Percentiles rank a stretch among this genome's conserved stretches.
Conservation (phyloP, 2,888 invertebrate species). For the Lacanobia oleracea region DNA sequence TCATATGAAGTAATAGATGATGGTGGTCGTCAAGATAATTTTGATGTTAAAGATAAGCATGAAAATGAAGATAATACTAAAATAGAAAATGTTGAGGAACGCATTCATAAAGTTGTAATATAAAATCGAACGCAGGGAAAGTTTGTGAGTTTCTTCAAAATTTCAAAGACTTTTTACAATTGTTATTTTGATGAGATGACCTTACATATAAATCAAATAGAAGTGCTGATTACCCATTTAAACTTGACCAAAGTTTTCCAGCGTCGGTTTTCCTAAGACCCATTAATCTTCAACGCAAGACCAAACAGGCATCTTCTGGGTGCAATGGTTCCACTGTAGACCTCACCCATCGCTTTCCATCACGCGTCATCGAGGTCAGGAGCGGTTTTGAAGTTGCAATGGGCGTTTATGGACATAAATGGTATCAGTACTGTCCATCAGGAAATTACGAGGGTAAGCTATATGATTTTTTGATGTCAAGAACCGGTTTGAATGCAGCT, state of each 20-base stretch:
- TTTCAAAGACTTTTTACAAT: too few relatives aligned
- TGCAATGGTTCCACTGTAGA: neutral
- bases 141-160: too few relatives aligned
- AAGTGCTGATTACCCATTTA: too few relatives aligned
- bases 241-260: too few relatives aligned
- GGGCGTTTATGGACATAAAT: neutral
- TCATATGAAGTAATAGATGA: constrained; percentile 7
- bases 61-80: too few relatives aligned
- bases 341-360: neutral
- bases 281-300: neutral
- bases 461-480: neutral
- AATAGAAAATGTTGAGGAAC: too few relatives aligned
- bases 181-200: too few relatives aligned
- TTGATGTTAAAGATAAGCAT: too few relatives aligned
- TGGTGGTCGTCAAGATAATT: neutral
- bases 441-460: neutral
- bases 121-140: too few relatives aligned
- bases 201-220: too few relatives aligned
- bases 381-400: neutral
- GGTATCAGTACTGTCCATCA: neutral
- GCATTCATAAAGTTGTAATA: too few relatives aligned
- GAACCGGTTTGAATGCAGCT: neutral
- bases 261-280: too few relatives aligned
- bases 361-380: neutral
- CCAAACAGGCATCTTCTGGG: neutral